A percentile compares a stretch with the other conserved stretches of the same genome.
These are phyloP conservation scores for Diceros bicornis DNA, from an alignment of 2,797 vertebrate genomes.

Conservation along the genomic window DNA sequence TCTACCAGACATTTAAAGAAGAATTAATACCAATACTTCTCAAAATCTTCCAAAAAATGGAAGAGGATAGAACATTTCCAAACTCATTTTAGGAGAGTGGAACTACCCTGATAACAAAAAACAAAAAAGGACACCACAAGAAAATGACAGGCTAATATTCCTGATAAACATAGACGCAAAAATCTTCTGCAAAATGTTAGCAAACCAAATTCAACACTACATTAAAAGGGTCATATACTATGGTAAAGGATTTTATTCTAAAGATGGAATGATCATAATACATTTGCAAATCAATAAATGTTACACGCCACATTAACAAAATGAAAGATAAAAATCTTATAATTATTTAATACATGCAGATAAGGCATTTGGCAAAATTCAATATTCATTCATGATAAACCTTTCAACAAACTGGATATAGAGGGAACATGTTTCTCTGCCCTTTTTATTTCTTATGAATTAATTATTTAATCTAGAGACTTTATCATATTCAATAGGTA, in stretches of 20 bases:
- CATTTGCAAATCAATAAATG: neutral
- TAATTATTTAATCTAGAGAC: neutral
- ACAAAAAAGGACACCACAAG: neutral
- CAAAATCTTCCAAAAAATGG: no score
- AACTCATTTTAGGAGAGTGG: no score
- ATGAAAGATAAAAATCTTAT: neutral
- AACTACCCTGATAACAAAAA: neutral
- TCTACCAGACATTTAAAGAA: no score
- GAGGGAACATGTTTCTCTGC: neutral
- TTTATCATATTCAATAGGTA: neutral
- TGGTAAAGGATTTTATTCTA: neutral
- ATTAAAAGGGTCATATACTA: neutral
- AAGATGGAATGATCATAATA: neutral
- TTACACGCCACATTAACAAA: neutral
- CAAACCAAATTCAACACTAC: neutral
- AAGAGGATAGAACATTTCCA: no score
- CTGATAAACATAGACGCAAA: no score
- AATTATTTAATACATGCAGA: neutral
- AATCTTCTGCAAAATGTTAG: neutral
- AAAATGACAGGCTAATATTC: neutral
- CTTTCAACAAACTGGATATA: neutral
- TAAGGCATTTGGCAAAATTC: neutral
- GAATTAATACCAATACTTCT: no score
- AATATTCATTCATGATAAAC: neutral
- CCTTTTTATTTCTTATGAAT: neutral